Base-by-base conservation (phyloP, 2,888 invertebrate genomes). In the Calameuta pallipes region DNA sequence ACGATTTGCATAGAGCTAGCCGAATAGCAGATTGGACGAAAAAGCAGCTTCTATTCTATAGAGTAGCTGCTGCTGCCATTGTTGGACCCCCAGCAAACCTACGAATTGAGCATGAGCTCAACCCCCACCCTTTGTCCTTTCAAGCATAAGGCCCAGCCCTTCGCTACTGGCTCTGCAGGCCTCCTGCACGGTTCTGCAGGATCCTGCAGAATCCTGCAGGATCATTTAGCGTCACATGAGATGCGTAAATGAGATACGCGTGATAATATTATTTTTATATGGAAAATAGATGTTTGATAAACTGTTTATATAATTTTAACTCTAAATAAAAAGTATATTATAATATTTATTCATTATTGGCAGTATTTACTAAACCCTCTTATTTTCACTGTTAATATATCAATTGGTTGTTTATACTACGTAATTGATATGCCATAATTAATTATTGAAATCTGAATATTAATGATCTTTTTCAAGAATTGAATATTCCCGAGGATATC, bases 1-100 rank as follows among this genome's bases (percentile, higher is more conserved):
- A 80, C 85, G 80, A 91, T 91, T 91, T 91, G 91, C 91, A 91
- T 91, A 90, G 88, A 91, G 91, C 91, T 90, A 87, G 87, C 82
- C 78, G 79, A 78, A 79, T 82, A 81, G 79, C 77, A 81, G 83
- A 86, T 86, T 82, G 85, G 82, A 82, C 82, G 84, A 83, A 84
- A 84, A 84, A 82, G 80, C 78, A 77, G 83, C 81, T 81, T 76
- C 81, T 78, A 85, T 86, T 87, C 84, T 84, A 85, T 85, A 83
- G 80, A 83, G 80, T 82, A 86, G 82, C 31, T 15, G 82, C 82
- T 79, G 82, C 85, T 83, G 83, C 85, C 85, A 89, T 90, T 90
- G 91, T 90, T 84, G 83, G 87, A 87, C 90, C 91, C 91, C 91
- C 91, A 88, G 89, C 90, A 81, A 86, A 89, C 89, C 84, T 85